phyloP scores from a whole-genome alignment of 2,797 vertebrate genomes.

The Coluber constrictor region DNA sequence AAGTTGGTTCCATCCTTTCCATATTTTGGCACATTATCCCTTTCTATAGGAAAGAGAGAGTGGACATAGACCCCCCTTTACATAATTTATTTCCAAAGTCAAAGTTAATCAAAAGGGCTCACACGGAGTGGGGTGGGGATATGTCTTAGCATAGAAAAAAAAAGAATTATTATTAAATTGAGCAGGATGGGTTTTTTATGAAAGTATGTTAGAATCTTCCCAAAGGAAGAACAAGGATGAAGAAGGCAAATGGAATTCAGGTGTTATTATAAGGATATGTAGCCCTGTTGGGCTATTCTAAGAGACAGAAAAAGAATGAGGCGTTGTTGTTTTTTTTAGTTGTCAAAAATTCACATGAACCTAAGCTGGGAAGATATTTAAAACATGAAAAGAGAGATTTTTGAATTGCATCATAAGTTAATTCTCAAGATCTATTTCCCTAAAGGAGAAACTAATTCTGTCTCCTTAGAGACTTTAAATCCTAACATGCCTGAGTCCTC shows the following conservation, averaged over 20 bases:
- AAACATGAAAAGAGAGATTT: not conserved
- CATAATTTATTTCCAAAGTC: not conserved
- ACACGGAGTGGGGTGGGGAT: too few species aligned
- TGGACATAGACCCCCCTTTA: too few species aligned
- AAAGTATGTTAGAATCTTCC: not conserved
- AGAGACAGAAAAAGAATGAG: not conserved
- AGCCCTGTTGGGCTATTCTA: not conserved
- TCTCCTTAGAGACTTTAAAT: not conserved
- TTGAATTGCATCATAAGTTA: not conserved
- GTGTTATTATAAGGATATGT: not conserved
- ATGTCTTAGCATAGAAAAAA: too few species aligned
- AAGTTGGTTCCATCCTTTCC: not conserved
- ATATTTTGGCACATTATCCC: not conserved
- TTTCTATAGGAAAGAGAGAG: not conserved
- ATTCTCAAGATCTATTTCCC: not conserved
- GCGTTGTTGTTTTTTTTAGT: not conserved
- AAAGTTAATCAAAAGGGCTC: too few species aligned
- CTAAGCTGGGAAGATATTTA: not conserved
- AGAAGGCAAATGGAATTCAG: not conserved
- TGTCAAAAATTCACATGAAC: not conserved
- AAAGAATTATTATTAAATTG: not conserved
- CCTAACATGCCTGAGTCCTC: not conserved
- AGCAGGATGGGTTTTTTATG: not conserved
- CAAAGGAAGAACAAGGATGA: too few species aligned
- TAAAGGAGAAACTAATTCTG: not conserved